Conservation (phyloP, 2,797 vertebrate genomes). For the Molothrus aeneus region DNA sequence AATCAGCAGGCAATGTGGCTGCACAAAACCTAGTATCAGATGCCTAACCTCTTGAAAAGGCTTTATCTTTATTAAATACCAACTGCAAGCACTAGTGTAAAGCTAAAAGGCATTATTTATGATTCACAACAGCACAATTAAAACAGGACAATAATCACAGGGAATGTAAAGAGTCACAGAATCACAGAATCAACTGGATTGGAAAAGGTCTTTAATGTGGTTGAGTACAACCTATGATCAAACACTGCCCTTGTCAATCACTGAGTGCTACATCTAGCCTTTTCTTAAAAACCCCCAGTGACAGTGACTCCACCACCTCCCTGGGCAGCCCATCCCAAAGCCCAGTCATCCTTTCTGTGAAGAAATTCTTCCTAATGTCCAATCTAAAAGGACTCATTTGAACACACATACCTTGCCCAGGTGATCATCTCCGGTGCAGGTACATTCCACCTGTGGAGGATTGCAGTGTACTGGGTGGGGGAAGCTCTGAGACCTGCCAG, state of each 20-base stretch:
- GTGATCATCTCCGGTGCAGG: too few relatives aligned
- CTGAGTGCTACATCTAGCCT: too few relatives aligned
- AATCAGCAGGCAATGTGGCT: neutral
- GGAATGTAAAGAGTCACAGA: neutral
- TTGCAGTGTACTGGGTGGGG: fast-evolving
- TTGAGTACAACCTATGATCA: too few relatives aligned
- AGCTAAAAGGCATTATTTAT: neutral
- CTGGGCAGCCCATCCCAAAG: neutral
- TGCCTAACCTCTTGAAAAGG: neutral
- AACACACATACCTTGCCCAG: neutral
- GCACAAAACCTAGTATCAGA: neutral
- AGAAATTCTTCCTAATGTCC: neutral
- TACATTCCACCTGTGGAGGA: fast-evolving
- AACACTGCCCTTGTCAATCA: neutral
- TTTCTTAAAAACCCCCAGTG: neutral
- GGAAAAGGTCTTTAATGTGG: neutral
- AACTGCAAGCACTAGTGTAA: neutral
- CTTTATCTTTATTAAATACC: neutral
- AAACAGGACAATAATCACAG: neutral
- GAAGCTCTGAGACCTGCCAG: neutral
- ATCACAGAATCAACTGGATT: neutral
- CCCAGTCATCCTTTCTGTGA: neutral
- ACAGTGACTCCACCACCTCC: fast-evolving
- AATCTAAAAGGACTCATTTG: neutral
- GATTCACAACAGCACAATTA: neutral